Evolutionary conservation across 2,888 invertebrate species (phyloP).

Genomic region (Macrostomum cliftonense): DNA sequence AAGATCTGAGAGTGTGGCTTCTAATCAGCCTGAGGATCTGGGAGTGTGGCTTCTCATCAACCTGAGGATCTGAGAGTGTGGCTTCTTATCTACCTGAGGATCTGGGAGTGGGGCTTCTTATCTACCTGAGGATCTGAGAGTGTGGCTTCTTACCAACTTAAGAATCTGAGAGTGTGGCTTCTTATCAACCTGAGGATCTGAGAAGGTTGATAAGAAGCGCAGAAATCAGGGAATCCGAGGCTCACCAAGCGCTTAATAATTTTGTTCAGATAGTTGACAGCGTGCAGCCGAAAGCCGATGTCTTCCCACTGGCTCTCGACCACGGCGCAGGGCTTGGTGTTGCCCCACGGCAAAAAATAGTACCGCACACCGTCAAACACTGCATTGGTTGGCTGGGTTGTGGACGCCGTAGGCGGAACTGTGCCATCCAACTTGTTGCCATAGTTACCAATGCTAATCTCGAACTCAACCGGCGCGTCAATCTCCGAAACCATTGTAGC

Average conservation of each 20-base stretch:
- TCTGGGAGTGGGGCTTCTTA: no score
- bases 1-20: no score
- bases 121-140: no score
- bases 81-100: no score
- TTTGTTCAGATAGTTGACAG: conserved; percentile 30
- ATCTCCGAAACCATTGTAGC: conserved; percentile 36
- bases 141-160: no score
- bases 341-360: conserved; percentile 40
- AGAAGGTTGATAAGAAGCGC: no score
- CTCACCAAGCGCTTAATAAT: conserved; percentile 26
- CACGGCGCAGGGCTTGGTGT: conserved; percentile 32
- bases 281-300: conserved; percentile 36
- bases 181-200: no score
- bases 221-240: no score
- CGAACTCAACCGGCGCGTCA: conserved; percentile 39
- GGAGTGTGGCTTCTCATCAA: no score
- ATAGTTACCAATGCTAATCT: conserved; percentile 39
- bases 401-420: conserved; percentile 36
- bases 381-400: conserved; percentile 39
- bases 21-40: no score
- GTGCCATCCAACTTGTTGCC: conserved; percentile 40
- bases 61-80: no score
- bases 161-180: no score
- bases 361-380: conserved; percentile 40
- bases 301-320: conserved; percentile 40